A percentile compares a stretch with the other conserved stretches of the same genome.
These are phyloP conservation scores for Callosobruchus maculatus DNA, from an alignment of 2,888 invertebrate genomes.

Conservation along the genomic window DNA sequence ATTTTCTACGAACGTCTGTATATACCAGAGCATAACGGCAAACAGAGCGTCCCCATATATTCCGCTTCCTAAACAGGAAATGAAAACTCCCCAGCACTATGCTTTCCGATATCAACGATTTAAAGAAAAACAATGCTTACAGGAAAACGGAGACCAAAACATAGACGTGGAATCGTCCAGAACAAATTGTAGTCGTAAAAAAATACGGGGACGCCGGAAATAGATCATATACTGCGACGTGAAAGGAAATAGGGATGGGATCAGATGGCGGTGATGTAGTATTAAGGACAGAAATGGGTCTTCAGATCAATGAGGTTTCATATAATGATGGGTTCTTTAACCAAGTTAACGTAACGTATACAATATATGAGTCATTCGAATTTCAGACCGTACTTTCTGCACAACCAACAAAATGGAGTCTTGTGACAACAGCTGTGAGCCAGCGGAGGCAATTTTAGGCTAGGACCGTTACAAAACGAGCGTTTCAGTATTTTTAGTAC, in stretches of 20 bases:
- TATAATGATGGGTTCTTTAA: background rate
- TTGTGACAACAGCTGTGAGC: too few relatives aligned
- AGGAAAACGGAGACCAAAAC: background rate
- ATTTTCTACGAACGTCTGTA: background rate
- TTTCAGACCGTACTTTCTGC: too few relatives aligned
- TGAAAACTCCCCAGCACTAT: background rate
- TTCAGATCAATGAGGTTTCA: background rate
- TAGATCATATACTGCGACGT: background rate
- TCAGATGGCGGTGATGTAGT: background rate
- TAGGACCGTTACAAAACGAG: too few relatives aligned
- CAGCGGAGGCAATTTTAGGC: too few relatives aligned
- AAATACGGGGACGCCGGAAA: background rate
- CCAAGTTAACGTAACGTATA: too few relatives aligned
- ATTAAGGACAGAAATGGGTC: background rate
- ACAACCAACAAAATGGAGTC: too few relatives aligned
- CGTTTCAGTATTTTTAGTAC: too few relatives aligned
- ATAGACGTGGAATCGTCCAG: background rate
- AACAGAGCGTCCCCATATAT: background rate
- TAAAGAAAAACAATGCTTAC: background rate
- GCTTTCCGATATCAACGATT: background rate
- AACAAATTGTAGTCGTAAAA: background rate
- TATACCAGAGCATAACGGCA: background rate
- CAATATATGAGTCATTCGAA: too few relatives aligned
- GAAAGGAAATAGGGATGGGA: background rate
- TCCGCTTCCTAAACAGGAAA: background rate